phyloP scores from a whole-genome alignment of 2,888 invertebrate genomes.

The Drosophila meridionalis region DNA sequence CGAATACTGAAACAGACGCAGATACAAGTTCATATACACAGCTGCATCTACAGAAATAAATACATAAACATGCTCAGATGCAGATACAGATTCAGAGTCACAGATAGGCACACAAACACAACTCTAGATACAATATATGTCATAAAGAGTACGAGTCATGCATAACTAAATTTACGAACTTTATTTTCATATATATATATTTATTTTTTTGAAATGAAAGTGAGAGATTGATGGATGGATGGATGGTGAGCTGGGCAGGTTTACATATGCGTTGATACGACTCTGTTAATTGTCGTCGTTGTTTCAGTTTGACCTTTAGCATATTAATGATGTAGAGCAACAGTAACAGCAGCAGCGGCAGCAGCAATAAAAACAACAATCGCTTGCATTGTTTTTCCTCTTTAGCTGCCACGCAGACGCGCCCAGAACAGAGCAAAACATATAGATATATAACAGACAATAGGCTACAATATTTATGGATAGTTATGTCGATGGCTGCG shows the following conservation, averaged over 20 bases:
- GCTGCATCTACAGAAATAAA: no score
- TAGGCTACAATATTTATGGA: slow-evolving; percentile 15
- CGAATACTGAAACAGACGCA: slow-evolving; percentile 37
- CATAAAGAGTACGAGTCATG: slow-evolving; percentile 37
- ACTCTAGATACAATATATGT: slow-evolving; percentile 5
- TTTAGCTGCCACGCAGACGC: slow-evolving; percentile 29
- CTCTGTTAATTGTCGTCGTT: slow-evolving; percentile 47
- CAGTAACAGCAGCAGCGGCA: slow-evolving; percentile 23
- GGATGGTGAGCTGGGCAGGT: slow-evolving; percentile 55
- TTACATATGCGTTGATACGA: slow-evolving; percentile 31
- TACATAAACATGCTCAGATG: not conserved
- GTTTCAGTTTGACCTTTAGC: slow-evolving; percentile 54
- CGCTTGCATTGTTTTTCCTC: slow-evolving; percentile 47
- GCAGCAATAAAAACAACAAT: slow-evolving; percentile 31
- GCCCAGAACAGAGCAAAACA: slow-evolving; percentile 50
- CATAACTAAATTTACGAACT: slow-evolving; percentile 42
- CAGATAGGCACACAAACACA: slow-evolving; percentile 16
- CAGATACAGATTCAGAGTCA: slow-evolving; percentile 42
- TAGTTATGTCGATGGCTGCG: slow-evolving; percentile 36
- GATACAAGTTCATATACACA: not conserved
- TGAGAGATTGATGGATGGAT: slow-evolving; percentile 77
- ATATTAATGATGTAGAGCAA: slow-evolving; percentile 58
- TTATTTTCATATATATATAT: slow-evolving; percentile 1
- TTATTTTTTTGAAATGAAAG: slow-evolving; percentile 59
- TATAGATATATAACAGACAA: slow-evolving; percentile 23